These are phyloP conservation scores for Caenorhabditis tropicalis DNA, from an alignment of 1,140 invertebrate genomes.

Conservation along the genomic window DNA sequence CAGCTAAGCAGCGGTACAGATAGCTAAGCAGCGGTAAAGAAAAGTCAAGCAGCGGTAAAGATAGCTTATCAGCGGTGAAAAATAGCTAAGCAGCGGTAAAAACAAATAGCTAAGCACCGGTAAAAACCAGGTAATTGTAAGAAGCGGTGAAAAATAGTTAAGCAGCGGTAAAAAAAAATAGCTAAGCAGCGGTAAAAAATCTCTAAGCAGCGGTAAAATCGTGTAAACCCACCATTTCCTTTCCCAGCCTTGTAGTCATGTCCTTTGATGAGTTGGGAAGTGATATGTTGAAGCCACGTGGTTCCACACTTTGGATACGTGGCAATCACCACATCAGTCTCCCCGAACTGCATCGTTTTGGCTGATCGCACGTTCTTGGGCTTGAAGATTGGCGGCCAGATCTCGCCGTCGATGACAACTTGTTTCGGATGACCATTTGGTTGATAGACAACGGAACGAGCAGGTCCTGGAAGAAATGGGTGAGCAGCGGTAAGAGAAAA, in stretches of 20 bases:
- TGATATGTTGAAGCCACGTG: conserved; percentile 73
- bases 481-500: no score
- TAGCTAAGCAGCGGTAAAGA: conserved; percentile 27
- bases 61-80: no score
- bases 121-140: no score
- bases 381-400: conserved; percentile 71
- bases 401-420: conserved; percentile 67
- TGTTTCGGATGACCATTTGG: conserved; percentile 66
- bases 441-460: conserved; percentile 60
- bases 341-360: conserved; percentile 60
- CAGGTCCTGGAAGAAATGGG: conserved; percentile 37
- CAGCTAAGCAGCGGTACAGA: not conserved
- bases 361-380: conserved; percentile 64
- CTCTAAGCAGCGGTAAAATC: not conserved
- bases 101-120: conserved; percentile 33
- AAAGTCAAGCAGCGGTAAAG: not conserved
- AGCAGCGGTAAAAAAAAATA: conserved; percentile 44
- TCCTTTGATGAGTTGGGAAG: conserved; percentile 63
- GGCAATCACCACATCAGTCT: conserved; percentile 69
- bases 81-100: conserved; percentile 26
- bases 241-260: conserved; percentile 62
- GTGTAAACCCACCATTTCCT: conserved; percentile 65
- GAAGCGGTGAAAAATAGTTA: no score
- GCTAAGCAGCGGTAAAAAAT: conserved; percentile 21
- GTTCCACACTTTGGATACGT: conserved; percentile 70